phyloP scores from a whole-genome alignment of 2,888 invertebrate genomes.

The Folsomia candida region DNA sequence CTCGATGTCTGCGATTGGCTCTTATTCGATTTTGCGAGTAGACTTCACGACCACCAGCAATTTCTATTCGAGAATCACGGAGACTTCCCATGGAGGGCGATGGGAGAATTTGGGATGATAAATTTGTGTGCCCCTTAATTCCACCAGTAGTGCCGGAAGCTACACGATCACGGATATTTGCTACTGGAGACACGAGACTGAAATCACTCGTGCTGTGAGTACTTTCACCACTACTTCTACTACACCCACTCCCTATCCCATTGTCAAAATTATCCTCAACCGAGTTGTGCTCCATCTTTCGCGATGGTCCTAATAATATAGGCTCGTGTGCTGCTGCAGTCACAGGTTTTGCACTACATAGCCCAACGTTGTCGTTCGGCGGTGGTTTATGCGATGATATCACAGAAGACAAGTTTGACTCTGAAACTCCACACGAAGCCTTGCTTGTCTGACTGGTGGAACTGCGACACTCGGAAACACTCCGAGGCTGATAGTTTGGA shows the following conservation, averaged over 20 bases:
- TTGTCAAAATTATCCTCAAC: conserved; percentile 47
- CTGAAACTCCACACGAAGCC: background rate
- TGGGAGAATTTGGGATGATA: conserved; percentile 29
- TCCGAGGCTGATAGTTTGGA: background rate
- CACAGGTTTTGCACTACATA: background rate
- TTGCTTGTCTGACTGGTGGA: too few relatives aligned
- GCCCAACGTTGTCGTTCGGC: background rate
- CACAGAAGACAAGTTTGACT: background rate
- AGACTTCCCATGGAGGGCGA: conserved; percentile 45
- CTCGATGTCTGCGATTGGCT: conserved; percentile 60
- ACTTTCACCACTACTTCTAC: conserved; percentile 28
- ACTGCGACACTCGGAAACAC: background rate
- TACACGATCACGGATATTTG: background rate
- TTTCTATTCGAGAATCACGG: conserved; percentile 56
- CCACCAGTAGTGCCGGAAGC: conserved; percentile 5
- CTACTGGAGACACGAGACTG: background rate
- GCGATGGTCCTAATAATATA: background rate
- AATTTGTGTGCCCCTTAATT: conserved; percentile 19
- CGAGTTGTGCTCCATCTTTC: conserved; percentile 46
- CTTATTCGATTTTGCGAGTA: conserved; percentile 79
- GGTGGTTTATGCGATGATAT: background rate
- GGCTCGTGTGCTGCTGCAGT: background rate
- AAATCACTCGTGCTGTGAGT: conserved; percentile 29
- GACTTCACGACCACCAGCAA: conserved; percentile 78
- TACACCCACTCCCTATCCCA: conserved; percentile 37